Percentiles rank a stretch among this genome's conserved stretches.
These are phyloP conservation scores for Chironomus riparius DNA, from an alignment of 2,888 invertebrate genomes.

Conservation along the genomic window DNA sequence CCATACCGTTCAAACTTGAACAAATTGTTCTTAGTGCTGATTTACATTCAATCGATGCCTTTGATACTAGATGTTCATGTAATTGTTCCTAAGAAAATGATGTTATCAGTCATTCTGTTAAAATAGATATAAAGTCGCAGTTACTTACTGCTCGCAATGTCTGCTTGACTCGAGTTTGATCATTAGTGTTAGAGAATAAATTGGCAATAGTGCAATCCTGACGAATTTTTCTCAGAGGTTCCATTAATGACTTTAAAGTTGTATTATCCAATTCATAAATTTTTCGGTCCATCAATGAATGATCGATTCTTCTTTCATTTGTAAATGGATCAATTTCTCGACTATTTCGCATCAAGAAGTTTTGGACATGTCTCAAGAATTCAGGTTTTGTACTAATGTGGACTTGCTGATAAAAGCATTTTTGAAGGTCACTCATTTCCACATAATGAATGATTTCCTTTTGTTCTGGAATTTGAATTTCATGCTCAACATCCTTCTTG, in stretches of 20 bases:
- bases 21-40: conserved; percentile 53
- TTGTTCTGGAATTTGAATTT: conserved; percentile 59
- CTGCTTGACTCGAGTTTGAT: conserved; percentile 46
- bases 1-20: conserved; percentile 58
- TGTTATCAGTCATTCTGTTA: too few species aligned
- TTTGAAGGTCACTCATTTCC: conserved; percentile 62
- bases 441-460: conserved; percentile 49
- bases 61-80: conserved; percentile 53
- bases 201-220: conserved; percentile 66
- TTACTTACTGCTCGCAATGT: conserved; percentile 46
- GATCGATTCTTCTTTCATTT: background rate
- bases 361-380: background rate
- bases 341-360: background rate
- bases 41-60: conserved; percentile 52
- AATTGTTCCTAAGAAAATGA: conserved; percentile 45
- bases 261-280: conserved; percentile 10
- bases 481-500: conserved; percentile 56
- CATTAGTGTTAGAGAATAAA: conserved; percentile 46
- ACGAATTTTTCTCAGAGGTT: conserved; percentile 55
- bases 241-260: conserved; percentile 44
- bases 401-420: conserved; percentile 51
- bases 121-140: too few species aligned
- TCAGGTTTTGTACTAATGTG: background rate
- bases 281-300: background rate
- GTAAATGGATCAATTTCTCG: background rate